A percentile compares a stretch with the other conserved stretches of the same genome.
Conservation (phyloP, 53 echinoderm and acorn worm species). For the Henricia sp. region DNA sequence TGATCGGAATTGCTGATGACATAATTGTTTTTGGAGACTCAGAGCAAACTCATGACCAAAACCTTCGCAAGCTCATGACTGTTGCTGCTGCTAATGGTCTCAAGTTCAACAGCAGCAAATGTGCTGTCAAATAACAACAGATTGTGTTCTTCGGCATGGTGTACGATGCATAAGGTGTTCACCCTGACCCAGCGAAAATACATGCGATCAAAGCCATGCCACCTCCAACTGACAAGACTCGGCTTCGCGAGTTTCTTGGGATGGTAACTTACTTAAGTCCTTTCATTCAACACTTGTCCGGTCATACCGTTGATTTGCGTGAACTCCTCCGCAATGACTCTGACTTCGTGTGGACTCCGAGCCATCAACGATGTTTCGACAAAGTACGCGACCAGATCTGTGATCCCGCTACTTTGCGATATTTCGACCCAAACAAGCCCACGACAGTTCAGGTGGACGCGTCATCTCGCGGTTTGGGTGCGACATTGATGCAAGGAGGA, state of each 20-base stretch:
- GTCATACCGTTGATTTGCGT: slow-evolving; percentile 17
- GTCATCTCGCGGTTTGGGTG: slow-evolving; percentile 57
- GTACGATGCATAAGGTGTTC: slow-evolving; percentile 59
- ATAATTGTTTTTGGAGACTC: slow-evolving; percentile 38
- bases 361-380: slow-evolving; percentile 4
- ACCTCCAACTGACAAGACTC: slow-evolving; percentile 26
- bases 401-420: slow-evolving; percentile 37
- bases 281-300: slow-evolving; percentile 39
- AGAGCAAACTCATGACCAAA: slow-evolving; percentile 51
- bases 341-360: slow-evolving; percentile 4
- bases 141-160: slow-evolving; percentile 67
- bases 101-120: slow-evolving; percentile 49
- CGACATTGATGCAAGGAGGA: slow-evolving; percentile 58
- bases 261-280: slow-evolving; percentile 46
- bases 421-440: slow-evolving; percentile 64
- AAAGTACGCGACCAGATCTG: slow-evolving; percentile 10
- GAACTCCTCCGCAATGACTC: slow-evolving; percentile 32
- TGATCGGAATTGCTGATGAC: slow-evolving; percentile 67
- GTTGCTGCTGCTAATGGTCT: slow-evolving; percentile 43
- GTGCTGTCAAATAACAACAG: slow-evolving; percentile 49
- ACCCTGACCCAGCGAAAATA: slow-evolving; percentile 55
- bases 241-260: slow-evolving; percentile 27
- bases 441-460: slow-evolving; percentile 63
- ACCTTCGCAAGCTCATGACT: slow-evolving; percentile 54
- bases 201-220: slow-evolving; percentile 40